These are phyloP conservation scores for Nematostella vectensis DNA, from an alignment of 92 coral and sea anemone genomes.

Conservation along the genomic window DNA sequence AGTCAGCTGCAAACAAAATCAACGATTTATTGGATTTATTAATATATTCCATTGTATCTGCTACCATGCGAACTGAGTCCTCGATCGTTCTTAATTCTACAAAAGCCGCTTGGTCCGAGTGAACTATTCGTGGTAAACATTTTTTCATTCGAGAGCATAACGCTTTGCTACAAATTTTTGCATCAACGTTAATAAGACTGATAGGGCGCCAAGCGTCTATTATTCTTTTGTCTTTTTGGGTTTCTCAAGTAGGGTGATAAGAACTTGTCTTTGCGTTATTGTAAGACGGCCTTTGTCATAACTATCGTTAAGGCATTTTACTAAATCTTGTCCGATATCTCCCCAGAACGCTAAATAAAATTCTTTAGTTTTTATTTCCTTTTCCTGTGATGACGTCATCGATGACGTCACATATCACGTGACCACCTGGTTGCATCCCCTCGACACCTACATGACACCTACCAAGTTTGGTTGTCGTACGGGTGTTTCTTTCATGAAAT, in stretches of 20 bases:
- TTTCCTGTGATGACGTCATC: too few relatives aligned
- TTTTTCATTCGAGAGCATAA: slow-evolving; percentile 2
- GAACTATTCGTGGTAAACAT: neutral
- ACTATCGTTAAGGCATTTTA: slow-evolving; percentile 7
- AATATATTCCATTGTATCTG: slow-evolving; percentile 3
- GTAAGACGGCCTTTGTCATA: slow-evolving; percentile 2
- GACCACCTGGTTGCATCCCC: too few relatives aligned
- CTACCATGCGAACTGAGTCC: slow-evolving; percentile 1
- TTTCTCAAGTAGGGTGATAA: slow-evolving; percentile 13
- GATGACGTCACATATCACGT: too few relatives aligned
- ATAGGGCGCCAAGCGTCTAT: slow-evolving; percentile 16
- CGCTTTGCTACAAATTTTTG: slow-evolving; percentile 12
- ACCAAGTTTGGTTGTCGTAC: too few relatives aligned
- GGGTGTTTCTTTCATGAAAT: too few relatives aligned
- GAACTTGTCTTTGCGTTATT: slow-evolving; percentile 16
- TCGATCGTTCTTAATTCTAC: slow-evolving; percentile 4
- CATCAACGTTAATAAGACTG: slow-evolving; percentile 16
- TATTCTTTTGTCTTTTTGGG: slow-evolving; percentile 8
- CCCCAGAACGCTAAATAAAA: slow-evolving; percentile 7
- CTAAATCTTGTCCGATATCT: slow-evolving; percentile 6
- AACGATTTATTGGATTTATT: too few relatives aligned
- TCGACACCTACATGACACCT: too few relatives aligned
- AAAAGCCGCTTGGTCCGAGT: slow-evolving; percentile 15
- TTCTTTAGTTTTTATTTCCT: slow-evolving; percentile 12
- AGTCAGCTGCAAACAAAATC: too few relatives aligned